Evolutionary conservation across 2,797 vertebrate species (phyloP), one percentile per base, ranked within the genome.

Genomic region (Danio tinwini): DNA sequence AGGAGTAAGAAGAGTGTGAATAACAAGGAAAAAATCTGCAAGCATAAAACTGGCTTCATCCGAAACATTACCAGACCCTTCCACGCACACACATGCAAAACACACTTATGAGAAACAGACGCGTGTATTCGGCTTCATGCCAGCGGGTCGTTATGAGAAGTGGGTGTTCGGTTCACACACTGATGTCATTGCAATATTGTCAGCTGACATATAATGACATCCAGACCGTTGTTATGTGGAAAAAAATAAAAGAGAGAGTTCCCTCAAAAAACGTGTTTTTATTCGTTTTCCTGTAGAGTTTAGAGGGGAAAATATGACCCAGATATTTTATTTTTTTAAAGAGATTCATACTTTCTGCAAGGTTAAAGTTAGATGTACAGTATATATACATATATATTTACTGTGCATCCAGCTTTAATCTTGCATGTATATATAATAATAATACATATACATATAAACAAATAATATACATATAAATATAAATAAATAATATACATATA

Each of bases 131-230:
- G 14, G 53, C 17, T 37, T 59, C 50, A 44, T 1, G 14, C 17
- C n/a, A 72, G 52, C 5, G 21, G 17, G 29, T 45, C 29, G 39
- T 56, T 21, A 45, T 6, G 49, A 62, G 45, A 76, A 65, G 56
- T 70, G 73, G 49, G 17, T 8, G 17, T 45, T 44, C 6, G 59
- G 13, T 12, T 72, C 50, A 53, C 76, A 19, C 13, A 39, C 50
- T 73, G 80, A 82, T 65, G 75, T 82, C 74, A 77, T 44, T 58
- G 39, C 29, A 37, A 77, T 58, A 63, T 53, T 0, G 29, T 76
- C 37, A 61, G 19, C 19, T 19, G 5, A 9, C n/a, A 63, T 63
- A 17, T 72, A 76, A 76, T 71, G 47, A 71, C 49, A 64, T 76
- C 64, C 80, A 81, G n/a, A 76, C 2, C 9, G 53, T 55, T 65